Conservation (phyloP, 2,797 vertebrate species). For the Holocentrus rufus region DNA sequence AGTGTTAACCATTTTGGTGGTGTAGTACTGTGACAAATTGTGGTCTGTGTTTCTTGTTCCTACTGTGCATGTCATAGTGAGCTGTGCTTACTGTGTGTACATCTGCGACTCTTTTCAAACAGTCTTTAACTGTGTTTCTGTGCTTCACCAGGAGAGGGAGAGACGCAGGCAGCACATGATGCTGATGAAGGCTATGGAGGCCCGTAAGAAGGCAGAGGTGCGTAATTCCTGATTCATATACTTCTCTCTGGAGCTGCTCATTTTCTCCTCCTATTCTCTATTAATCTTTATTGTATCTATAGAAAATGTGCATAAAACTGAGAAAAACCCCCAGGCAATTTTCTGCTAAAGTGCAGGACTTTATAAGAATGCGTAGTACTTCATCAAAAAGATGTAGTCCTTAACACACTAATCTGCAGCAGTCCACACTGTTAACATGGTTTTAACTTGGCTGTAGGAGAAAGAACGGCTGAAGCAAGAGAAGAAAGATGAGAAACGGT, state of each 20-base stretch:
- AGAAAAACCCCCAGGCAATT: constrained; percentile 32
- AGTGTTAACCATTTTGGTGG: constrained; percentile 14
- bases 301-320: constrained; percentile 33
- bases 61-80: constrained; percentile 70
- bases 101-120: constrained; percentile 51
- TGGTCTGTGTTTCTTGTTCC: constrained; percentile 67
- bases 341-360: constrained; percentile 26
- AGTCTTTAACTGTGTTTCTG: constrained; percentile 25
- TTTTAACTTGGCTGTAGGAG: constrained; percentile 80
- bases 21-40: constrained; percentile 8
- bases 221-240: constrained; percentile 42
- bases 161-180: constrained; percentile 93
- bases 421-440: constrained; percentile 9
- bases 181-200: constrained; percentile 95
- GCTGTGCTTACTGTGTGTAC: constrained; percentile 5
- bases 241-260: neutral
- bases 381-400: constrained; percentile 38
- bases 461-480: constrained; percentile 93
- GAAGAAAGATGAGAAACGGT: constrained; percentile 92
- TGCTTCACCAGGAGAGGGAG: constrained; percentile 89
- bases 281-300: constrained; percentile 3
- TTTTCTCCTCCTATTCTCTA: neutral
- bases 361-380: constrained; percentile 25
- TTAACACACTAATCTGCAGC: constrained; percentile 34
- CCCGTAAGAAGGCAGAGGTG: constrained; percentile 95